Percentiles rank a stretch among this genome's conserved stretches.
phyloP scores from a whole-genome alignment of 53 echinoderm and acorn worm genomes.

The Glandiceps talaboti region DNA sequence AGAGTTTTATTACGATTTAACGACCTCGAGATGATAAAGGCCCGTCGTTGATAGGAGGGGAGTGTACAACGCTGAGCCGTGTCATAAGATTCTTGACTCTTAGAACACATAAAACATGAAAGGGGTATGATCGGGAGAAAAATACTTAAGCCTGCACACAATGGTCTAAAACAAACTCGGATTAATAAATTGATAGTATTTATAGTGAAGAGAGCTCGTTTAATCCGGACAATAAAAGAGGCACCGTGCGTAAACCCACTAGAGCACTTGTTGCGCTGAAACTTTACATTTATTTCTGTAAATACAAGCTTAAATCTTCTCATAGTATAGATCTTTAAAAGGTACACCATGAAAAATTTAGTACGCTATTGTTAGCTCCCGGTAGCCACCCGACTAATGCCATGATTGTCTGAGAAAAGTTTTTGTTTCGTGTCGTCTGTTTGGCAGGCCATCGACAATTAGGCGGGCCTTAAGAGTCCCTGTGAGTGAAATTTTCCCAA shows the following conservation, averaged over 20 bases:
- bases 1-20: too few species aligned
- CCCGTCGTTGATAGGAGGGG: background rate
- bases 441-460: too few species aligned
- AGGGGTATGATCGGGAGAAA: background rate
- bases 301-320: background rate
- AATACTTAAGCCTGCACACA: background rate
- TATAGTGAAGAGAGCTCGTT: background rate
- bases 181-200: background rate
- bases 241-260: background rate
- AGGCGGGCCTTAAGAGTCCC: too few species aligned
- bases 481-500: too few species aligned
- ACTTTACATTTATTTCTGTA: background rate
- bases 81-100: background rate
- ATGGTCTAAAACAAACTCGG: background rate
- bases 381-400: background rate
- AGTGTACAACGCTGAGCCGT: background rate
- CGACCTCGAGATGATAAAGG: background rate
- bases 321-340: background rate
- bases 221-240: background rate
- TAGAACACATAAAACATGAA: background rate
- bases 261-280: background rate
- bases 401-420: background rate
- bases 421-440: background rate
- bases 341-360: background rate
- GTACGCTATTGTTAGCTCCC: background rate